Percentiles rank a stretch among this genome's conserved stretches.
Evolutionary conservation across 30 jellyfish, hydroid and myxozoan species (phyloP).

Genomic region (Aurelia sp.): DNA sequence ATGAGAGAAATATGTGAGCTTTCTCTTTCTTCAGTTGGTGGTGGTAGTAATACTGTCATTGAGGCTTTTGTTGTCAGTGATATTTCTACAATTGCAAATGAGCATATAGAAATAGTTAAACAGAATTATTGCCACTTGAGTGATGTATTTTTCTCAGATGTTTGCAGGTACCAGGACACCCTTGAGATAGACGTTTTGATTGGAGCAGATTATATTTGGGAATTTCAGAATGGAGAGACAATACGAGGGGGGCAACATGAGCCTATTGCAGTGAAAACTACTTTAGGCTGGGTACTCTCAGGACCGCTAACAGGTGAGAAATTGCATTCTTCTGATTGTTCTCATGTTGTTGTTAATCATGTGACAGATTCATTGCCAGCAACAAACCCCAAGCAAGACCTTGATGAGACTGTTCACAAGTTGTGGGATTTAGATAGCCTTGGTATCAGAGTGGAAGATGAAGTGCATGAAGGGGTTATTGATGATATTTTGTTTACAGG

Average conservation of each 20-base stretch:
- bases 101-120: slow-evolving; percentile 41
- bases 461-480: slow-evolving; percentile 43
- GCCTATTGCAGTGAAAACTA: slow-evolving; percentile 55
- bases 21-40: slow-evolving; percentile 16
- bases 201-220: slow-evolving; percentile 38
- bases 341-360: slow-evolving; percentile 3
- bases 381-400: slow-evolving; percentile 10
- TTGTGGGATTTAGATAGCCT: slow-evolving; percentile 56
- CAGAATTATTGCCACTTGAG: slow-evolving; percentile 1
- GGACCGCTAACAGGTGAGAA: slow-evolving; percentile 44
- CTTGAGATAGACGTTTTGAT: slow-evolving; percentile 32
- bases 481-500: slow-evolving; percentile 39
- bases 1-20: slow-evolving; percentile 46
- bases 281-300: slow-evolving; percentile 43
- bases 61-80: slow-evolving; percentile 67
- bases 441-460: slow-evolving; percentile 52
- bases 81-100: slow-evolving; percentile 37
- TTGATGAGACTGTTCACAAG: slow-evolving; percentile 1
- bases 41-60: slow-evolving; percentile 3
- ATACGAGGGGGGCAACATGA: slow-evolving; percentile 75
- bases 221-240: slow-evolving; percentile 20
- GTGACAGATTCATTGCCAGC: slow-evolving; percentile 2
- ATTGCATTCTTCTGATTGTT: slow-evolving; percentile 5
- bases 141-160: slow-evolving; percentile 39
- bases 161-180: slow-evolving; percentile 26